A percentile compares a stretch with the other conserved stretches of the same genome.
Conservation (phyloP, 2,797 vertebrate genomes). For the Mormyrops attenuatus region DNA sequence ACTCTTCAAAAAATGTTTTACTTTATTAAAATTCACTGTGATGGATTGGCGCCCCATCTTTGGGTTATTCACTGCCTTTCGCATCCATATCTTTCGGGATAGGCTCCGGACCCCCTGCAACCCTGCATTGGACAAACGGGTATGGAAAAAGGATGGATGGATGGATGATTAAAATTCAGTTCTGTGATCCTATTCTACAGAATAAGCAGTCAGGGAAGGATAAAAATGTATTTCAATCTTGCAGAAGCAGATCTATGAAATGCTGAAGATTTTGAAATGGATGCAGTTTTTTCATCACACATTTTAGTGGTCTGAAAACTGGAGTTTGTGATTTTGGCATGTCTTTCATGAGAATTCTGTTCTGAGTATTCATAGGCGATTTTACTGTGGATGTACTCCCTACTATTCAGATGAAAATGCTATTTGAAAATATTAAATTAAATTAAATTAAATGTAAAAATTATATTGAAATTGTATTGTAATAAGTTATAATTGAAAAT, state of each 20-base stretch:
- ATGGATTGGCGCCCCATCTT: not conserved
- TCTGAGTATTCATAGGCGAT: not conserved
- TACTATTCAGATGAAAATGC: not conserved
- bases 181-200: not conserved
- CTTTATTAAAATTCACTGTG: not conserved
- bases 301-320: not conserved
- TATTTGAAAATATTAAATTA: not conserved
- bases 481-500: not conserved
- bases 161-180: not conserved
- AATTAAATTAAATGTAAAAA: not conserved
- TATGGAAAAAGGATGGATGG: not conserved
- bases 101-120: not conserved
- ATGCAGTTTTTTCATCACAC: not conserved
- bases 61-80: not conserved
- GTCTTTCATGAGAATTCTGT: not conserved
- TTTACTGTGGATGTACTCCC: not conserved
- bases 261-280: not conserved
- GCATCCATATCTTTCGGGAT: not conserved
- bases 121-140: not conserved
- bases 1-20: not conserved
- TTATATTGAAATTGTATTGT: not conserved
- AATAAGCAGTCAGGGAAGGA: not conserved
- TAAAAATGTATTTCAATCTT: not conserved
- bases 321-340: not conserved
- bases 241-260: not conserved